These are phyloP conservation scores for Sarotherodon lohbergeri DNA, from an alignment of 2,113 vertebrate genomes.

Conservation along the genomic window DNA sequence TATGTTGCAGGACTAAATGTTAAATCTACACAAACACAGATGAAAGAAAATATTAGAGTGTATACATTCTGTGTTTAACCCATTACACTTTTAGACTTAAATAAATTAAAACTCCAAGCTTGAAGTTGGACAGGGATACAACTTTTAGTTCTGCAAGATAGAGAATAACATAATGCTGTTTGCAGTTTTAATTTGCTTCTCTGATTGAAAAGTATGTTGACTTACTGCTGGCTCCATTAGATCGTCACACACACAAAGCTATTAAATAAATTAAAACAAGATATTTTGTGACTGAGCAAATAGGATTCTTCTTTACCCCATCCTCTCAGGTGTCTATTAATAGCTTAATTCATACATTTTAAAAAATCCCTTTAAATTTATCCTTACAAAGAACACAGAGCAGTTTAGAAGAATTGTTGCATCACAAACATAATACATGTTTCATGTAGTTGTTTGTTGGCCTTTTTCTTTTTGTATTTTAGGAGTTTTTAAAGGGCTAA, in stretches of 20 bases:
- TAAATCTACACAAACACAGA: fast-evolving
- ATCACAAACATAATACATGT: not conserved
- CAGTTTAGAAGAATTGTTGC: fast-evolving
- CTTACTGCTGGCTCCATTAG: not conserved
- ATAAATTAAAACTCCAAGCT: not conserved
- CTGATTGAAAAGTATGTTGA: not conserved
- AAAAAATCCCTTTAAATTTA: not conserved
- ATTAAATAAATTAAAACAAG: not conserved
- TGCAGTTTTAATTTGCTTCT: not conserved
- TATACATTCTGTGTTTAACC: not conserved
- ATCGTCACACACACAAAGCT: not conserved
- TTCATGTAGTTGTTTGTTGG: fast-evolving
- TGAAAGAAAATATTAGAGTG: not conserved
- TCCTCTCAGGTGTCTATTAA: not conserved
- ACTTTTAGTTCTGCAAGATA: not conserved
- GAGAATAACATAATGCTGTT: not conserved
- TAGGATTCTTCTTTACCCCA: not conserved
- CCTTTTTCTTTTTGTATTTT: fast-evolving
- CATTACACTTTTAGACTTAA: not conserved
- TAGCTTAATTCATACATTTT: too few relatives aligned
- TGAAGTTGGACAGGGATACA: fast-evolving
- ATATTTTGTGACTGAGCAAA: not conserved
- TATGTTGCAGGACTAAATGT: not conserved
- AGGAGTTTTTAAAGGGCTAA: too few relatives aligned
- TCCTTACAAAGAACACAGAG: not conserved